phyloP scores from a whole-genome alignment of 1,140 invertebrate genomes.

The Calephelis nemesis region DNA sequence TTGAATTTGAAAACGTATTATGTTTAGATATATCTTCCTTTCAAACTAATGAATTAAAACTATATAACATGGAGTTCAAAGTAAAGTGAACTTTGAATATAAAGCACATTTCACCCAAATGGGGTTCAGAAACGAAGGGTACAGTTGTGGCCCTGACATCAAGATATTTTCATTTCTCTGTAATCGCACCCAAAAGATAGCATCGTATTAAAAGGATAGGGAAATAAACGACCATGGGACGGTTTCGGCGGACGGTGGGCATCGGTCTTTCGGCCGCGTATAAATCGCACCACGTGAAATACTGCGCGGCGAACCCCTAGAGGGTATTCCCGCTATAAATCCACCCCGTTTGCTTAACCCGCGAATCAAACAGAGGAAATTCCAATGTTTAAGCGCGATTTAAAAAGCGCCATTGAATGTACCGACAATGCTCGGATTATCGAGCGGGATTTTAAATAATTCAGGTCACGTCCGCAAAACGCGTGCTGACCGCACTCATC shows the following conservation, averaged over 20 bases:
- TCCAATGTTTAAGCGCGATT: constrained; percentile 58
- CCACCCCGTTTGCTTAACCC: constrained; percentile 61
- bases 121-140: not conserved
- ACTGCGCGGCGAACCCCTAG: constrained; percentile 30
- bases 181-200: constrained; percentile 53
- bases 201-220: constrained; percentile 58
- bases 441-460: constrained; percentile 6
- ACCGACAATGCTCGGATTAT: constrained; percentile 7
- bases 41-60: too few species aligned
- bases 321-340: constrained; percentile 53
- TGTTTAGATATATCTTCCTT: too few species aligned
- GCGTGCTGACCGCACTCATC: not conserved
- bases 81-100: not conserved
- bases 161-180: constrained; percentile 40
- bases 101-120: constrained; percentile 26
- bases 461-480: not conserved
- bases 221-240: constrained; percentile 41
- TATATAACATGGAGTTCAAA: not conserved
- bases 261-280: constrained; percentile 34
- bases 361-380: constrained; percentile 62
- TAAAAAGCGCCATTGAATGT: constrained; percentile 3
- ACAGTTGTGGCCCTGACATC: constrained; percentile 36
- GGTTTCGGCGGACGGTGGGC: constrained; percentile 27
- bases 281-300: constrained; percentile 49
- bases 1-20: too few species aligned